A percentile compares a stretch with the other conserved stretches of the same genome.
phyloP scores from a whole-genome alignment of 2,797 vertebrate species.

The Bucorvus abyssinicus region DNA sequence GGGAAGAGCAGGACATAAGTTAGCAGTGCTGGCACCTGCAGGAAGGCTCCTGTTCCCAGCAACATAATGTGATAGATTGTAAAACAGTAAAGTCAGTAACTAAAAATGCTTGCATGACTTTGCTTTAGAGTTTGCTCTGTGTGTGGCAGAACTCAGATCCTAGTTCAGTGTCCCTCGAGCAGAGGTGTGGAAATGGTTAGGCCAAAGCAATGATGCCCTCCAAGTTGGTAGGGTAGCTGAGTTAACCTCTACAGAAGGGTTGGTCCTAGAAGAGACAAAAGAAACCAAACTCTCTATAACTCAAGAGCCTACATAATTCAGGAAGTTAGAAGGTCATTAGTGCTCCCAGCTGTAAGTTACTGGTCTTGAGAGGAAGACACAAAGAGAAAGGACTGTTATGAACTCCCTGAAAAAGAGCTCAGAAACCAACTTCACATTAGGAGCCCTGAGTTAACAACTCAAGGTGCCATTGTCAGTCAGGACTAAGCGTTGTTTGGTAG shows the following conservation, averaged over 20 bases:
- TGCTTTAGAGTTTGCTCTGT: neutral
- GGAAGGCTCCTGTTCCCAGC: neutral
- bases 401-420: neutral
- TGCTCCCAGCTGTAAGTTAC: neutral
- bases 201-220: neutral
- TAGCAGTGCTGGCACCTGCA: neutral
- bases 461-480: neutral
- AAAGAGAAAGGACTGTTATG: neutral
- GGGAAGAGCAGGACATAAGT: neutral
- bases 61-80: neutral
- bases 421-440: neutral
- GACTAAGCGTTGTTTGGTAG: neutral
- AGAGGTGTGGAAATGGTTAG: neutral
- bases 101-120: neutral
- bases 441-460: neutral
- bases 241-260: neutral
- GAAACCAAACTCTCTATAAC: neutral
- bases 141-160: neutral
- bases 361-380: neutral
- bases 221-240: neutral
- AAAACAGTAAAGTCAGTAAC: neutral
- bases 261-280: neutral
- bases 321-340: neutral
- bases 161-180: neutral
- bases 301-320: neutral